phyloP scores from a whole-genome alignment of 2,113 vertebrate species.

The Asarcornis scutulata region DNA sequence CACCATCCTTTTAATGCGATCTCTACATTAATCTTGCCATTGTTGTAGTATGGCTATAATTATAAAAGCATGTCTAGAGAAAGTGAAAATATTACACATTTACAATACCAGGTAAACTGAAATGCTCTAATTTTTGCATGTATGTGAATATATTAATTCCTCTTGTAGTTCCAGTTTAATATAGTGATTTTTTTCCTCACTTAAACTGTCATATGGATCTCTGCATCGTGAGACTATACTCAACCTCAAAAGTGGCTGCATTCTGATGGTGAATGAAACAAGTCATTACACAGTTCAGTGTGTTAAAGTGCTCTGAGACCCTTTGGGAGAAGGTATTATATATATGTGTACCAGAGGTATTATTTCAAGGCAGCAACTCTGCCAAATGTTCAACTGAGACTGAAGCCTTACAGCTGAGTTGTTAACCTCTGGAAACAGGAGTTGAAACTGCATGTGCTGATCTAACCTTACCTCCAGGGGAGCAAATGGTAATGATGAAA shows the following conservation, averaged over 20 bases:
- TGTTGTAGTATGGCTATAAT: background rate
- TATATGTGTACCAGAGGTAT: background rate
- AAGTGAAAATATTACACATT: background rate
- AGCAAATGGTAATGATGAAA: slow-evolving; percentile 24
- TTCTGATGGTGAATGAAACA: background rate
- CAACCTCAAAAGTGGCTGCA: background rate
- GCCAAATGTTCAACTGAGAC: slow-evolving; percentile 55
- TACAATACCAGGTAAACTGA: background rate
- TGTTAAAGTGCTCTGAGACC: background rate
- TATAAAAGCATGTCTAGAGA: background rate
- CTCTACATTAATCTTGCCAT: background rate
- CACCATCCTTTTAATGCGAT: background rate
- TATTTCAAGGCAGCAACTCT: slow-evolving; percentile 25
- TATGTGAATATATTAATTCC: background rate
- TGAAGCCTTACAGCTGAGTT: slow-evolving; percentile 48
- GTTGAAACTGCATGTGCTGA: slow-evolving; percentile 28
- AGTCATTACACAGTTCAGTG: background rate
- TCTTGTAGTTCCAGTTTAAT: background rate
- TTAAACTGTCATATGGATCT: background rate
- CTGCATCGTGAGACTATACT: background rate
- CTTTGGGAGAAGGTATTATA: slow-evolving; percentile 7
- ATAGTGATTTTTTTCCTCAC: background rate
- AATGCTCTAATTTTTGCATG: background rate
- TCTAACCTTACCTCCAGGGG: slow-evolving; percentile 20
- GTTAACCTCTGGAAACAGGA: slow-evolving; percentile 52